Evolutionary conservation across 2,113 vertebrate genomes (phyloP).

Genomic region (Plestiodon gilberti): DNA sequence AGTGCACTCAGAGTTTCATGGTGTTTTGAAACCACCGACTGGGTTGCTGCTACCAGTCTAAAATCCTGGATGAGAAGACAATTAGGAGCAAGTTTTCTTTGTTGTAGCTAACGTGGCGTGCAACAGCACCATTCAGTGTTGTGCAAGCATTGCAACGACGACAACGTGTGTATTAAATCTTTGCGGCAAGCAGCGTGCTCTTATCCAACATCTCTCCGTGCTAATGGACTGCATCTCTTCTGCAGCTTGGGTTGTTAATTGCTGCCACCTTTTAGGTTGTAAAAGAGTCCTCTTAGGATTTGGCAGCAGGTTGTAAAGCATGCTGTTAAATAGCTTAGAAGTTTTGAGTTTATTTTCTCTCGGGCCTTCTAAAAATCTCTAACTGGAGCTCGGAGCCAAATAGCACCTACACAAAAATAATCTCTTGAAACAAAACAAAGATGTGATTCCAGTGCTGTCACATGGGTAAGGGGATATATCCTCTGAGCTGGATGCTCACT

Average conservation of each 20-base stretch:
- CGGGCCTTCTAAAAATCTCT: neutral
- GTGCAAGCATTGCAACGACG: neutral
- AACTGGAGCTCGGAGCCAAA: neutral
- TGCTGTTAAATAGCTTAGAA: conserved; percentile 3
- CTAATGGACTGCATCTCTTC: conserved; percentile 13
- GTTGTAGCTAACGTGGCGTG: neutral
- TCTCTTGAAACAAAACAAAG: neutral
- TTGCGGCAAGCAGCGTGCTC: neutral
- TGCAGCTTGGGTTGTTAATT: neutral
- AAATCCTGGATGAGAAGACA: neutral
- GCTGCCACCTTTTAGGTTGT: conserved; percentile 6
- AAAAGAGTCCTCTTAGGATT: conserved; percentile 11
- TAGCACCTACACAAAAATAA: neutral
- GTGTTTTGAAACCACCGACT: neutral
- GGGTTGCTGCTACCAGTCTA: rapidly evolving
- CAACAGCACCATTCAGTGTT: neutral
- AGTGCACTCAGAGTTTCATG: neutral
- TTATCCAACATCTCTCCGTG: neutral
- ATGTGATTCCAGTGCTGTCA: neutral
- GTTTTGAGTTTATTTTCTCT: conserved; percentile 18
- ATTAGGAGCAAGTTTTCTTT: neutral
- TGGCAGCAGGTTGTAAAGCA: neutral
- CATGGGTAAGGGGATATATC: neutral
- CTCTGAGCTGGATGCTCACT: neutral
- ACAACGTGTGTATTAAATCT: neutral